phyloP scores from a whole-genome alignment of 2,797 vertebrate genomes.

The Muraenolepis orangiensis region DNA sequence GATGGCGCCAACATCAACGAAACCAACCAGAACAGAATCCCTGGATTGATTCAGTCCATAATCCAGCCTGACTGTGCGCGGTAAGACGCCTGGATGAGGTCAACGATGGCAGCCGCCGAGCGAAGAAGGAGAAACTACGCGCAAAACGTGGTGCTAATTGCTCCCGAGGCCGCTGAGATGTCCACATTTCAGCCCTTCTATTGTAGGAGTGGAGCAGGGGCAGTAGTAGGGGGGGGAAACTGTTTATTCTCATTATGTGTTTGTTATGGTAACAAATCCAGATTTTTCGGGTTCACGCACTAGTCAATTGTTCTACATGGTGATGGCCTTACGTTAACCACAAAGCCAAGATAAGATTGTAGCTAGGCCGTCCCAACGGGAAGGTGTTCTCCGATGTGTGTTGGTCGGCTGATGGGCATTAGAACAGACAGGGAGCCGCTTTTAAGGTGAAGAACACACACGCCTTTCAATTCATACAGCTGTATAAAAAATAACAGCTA shows the following conservation, averaged over 20 bases:
- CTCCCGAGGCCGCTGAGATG: background rate
- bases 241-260: slow-evolving; percentile 8
- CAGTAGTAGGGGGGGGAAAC: too few species aligned
- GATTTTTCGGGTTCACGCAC: slow-evolving; percentile 15
- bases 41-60: background rate
- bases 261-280: slow-evolving; percentile 15
- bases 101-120: background rate
- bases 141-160: background rate
- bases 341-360: background rate
- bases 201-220: background rate
- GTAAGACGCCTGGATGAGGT: background rate
- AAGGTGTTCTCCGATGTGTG: background rate
- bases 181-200: background rate
- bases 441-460: background rate
- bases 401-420: background rate
- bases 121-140: background rate
- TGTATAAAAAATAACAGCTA: too few species aligned
- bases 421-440: background rate
- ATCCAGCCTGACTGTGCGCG: background rate
- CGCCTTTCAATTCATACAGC: background rate
- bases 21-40: background rate
- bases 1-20: background rate
- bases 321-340: background rate
- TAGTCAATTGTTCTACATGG: background rate
- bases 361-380: background rate